These are phyloP conservation scores for Corvus moneduloides DNA, from an alignment of 2,113 vertebrate genomes.

Conservation along the genomic window DNA sequence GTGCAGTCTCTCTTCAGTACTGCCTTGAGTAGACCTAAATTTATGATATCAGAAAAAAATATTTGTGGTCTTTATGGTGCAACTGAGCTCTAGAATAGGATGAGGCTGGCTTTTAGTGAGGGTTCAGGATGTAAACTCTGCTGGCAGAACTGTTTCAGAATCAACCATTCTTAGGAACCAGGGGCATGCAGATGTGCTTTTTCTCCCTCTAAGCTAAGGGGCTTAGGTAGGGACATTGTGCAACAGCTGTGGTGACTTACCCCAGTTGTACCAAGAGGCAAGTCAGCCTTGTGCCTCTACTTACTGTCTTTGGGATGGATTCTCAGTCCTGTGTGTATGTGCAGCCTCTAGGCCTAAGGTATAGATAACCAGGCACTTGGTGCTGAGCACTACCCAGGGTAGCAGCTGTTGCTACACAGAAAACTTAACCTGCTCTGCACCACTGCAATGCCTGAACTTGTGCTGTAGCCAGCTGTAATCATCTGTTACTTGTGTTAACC, in stretches of 20 bases:
- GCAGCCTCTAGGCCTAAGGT: not conserved
- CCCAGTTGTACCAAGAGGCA: not conserved
- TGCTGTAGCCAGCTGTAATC: slow-evolving; percentile 4
- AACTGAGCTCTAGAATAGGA: not conserved
- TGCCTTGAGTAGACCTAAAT: not conserved
- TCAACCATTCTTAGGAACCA: not conserved
- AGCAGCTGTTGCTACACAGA: not conserved
- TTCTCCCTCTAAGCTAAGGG: not conserved
- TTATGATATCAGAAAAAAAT: not conserved
- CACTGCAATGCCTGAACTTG: not conserved
- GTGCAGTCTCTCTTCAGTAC: not conserved
- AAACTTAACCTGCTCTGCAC: not conserved
- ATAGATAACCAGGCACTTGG: not conserved
- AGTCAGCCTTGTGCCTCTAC: not conserved
- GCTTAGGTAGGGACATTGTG: not conserved
- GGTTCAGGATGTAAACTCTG: not conserved
- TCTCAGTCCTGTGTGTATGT: not conserved
- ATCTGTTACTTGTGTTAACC: not conserved
- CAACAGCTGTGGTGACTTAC: not conserved
- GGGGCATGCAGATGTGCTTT: not conserved
- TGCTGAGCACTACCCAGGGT: not conserved
- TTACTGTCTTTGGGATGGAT: not conserved
- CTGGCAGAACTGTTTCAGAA: not conserved
- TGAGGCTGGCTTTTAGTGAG: not conserved
- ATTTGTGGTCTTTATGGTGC: not conserved